Evolutionary conservation across 2,797 vertebrate species (phyloP).

Genomic region (Dromococcyx pavoninus): DNA sequence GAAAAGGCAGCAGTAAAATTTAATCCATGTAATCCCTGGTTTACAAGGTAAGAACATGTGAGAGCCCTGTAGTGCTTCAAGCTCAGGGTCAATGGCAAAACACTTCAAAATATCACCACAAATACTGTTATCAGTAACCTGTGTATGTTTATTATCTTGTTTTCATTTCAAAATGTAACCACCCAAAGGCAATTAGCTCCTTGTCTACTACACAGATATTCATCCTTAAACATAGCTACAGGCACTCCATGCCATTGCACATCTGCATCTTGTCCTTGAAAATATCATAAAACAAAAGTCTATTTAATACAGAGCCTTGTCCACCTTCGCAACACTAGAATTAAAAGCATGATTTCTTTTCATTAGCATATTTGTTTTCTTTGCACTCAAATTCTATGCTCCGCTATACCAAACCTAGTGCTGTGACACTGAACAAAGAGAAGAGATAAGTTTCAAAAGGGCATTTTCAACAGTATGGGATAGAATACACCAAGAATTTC

Average conservation of each 20-base stretch:
- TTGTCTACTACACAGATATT: not conserved
- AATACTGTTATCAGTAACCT: not conserved
- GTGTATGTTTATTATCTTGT: not conserved
- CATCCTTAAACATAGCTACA: not conserved
- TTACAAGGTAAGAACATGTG: not conserved
- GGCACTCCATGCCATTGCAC: accelerated
- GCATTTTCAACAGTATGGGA: not conserved
- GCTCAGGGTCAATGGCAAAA: not conserved
- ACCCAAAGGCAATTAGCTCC: not conserved
- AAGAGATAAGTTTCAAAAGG: not conserved
- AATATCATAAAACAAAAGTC: not conserved
- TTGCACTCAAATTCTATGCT: not conserved
- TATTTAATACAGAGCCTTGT: not conserved
- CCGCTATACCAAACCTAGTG: not conserved
- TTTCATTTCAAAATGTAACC: not conserved
- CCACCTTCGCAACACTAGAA: not conserved
- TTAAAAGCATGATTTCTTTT: not conserved
- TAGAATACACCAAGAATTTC: not conserved
- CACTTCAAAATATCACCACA: not conserved
- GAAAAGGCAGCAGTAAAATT: not conserved
- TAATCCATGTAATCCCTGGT: not conserved
- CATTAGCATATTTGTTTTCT: not conserved
- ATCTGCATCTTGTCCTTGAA: not conserved
- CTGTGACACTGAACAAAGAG: not conserved
- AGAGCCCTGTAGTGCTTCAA: not conserved